A percentile compares a stretch with the other conserved stretches of the same genome.
phyloP scores from a whole-genome alignment of 2,888 invertebrate species.

The Meteorus colon region DNA sequence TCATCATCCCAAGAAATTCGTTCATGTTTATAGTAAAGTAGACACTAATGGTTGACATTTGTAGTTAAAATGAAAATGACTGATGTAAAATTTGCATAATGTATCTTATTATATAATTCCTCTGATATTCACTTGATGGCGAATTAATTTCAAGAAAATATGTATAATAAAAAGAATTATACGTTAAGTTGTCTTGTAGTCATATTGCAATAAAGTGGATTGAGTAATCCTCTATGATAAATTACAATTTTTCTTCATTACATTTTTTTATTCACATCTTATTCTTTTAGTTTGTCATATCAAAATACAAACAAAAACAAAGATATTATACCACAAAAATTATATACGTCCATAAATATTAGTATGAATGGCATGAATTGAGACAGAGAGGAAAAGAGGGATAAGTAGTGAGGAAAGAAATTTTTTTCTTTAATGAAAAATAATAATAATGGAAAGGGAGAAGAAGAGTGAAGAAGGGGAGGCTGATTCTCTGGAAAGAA shows the following conservation, averaged over 20 bases:
- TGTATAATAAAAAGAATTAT: background rate
- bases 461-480: slow-evolving; percentile 23
- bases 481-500: slow-evolving; percentile 37
- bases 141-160: background rate
- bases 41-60: background rate
- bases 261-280: background rate
- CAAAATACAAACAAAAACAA: slow-evolving; percentile 8
- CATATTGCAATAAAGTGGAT: background rate
- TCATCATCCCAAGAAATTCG: no score
- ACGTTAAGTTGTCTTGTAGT: background rate
- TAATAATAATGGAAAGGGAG: slow-evolving; percentile 38
- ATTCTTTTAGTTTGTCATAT: background rate
- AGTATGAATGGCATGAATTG: slow-evolving; percentile 5
- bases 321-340: background rate
- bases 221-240: background rate
- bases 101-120: background rate
- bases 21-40: background rate
- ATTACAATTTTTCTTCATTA: background rate
- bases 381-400: background rate
- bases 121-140: background rate
- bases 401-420: slow-evolving; percentile 18
- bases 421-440: slow-evolving; percentile 22
- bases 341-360: background rate
- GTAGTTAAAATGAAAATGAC: background rate
- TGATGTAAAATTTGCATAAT: background rate